Base-by-base conservation (phyloP, 2,113 vertebrate genomes). In the Platysternon megacephalum region DNA sequence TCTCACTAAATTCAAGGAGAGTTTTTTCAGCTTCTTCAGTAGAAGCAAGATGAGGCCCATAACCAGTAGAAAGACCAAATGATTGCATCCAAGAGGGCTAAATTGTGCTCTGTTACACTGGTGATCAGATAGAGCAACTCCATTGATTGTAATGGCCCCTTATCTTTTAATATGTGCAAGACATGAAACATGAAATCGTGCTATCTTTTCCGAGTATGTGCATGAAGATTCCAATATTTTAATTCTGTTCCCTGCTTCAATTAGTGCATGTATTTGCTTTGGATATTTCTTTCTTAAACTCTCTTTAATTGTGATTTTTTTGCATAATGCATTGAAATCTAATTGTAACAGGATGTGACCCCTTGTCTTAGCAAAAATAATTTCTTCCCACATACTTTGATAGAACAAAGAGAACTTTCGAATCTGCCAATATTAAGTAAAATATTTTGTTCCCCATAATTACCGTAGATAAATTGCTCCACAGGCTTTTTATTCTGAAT, bases 301-400 rank as follows among this genome's bases (percentile, higher is more conserved):
- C 56, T 87, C 61, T 83, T 85, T 89, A 55, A 42, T 88, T 90
- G 78, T 61, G 22, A 82, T 5, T 3, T 44, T 83, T 82, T 82
- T 89, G 44, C 53, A 94, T 94, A 96, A 89, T 82, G 92, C 56
- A 85, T 91, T 91, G 84, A 93, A 95, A 95, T 24, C 2, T 52
- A 88, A 14, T 52, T 89, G 19, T 56, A 91, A 79, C 6, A 6
- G 28, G 5, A 51, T 79, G 56, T 81, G 58, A 86, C 22, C 16
- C 35, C 76, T 88, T 93, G n/a, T 61, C 68, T 90, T 83, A 52
- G 32, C 51, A 55, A 79, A 84, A 88, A 53, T 79, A 32, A 88
- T 92, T 88, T 61, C 85, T 92, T 84, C 53, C 49, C 26, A 46
- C 24, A 4, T 35, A 35, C 28, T 81, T 81, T 84, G 51, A 91